Evolutionary conservation across 1,140 invertebrate genomes (phyloP).

Genomic region (Drosophila murphyi): DNA sequence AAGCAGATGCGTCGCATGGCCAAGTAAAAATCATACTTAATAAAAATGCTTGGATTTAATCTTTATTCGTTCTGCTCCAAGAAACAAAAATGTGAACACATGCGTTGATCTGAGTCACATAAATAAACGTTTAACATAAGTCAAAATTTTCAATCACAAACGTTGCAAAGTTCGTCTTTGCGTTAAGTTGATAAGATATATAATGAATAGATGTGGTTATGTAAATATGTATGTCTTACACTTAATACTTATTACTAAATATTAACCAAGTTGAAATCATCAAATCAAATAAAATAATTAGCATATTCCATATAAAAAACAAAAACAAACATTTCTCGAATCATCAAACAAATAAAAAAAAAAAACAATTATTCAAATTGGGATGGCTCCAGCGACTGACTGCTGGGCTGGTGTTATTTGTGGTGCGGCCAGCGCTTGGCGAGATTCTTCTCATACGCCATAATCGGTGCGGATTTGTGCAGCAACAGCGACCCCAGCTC

Average conservation of each 20-base stretch:
- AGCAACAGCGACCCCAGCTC: slow-evolving; percentile 7
- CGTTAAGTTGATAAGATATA: slow-evolving; percentile 24
- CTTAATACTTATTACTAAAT: slow-evolving; percentile 61
- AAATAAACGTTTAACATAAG: slow-evolving; percentile 56
- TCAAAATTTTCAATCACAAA: slow-evolving; percentile 69
- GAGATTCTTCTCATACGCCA: slow-evolving; percentile 38
- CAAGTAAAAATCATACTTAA: slow-evolving; percentile 85
- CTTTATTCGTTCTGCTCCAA: slow-evolving; percentile 9
- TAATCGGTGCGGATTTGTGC: slow-evolving; percentile 29
- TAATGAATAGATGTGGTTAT: not conserved
- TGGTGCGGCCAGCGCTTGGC: slow-evolving; percentile 37
- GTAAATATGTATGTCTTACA: slow-evolving; percentile 17
- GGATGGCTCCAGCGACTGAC: not conserved
- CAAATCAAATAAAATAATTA: slow-evolving; percentile 4
- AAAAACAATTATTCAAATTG: not conserved
- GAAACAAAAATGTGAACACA: slow-evolving; percentile 51
- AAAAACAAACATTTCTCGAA: not conserved
- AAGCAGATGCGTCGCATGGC: slow-evolving; percentile 89
- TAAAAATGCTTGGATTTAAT: not conserved
- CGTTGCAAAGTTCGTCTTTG: slow-evolving; percentile 33
- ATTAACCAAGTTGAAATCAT: slow-evolving; percentile 33
- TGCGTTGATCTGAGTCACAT: slow-evolving; percentile 50
- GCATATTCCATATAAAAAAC: slow-evolving; percentile 5
- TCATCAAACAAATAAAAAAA: slow-evolving; percentile 15
- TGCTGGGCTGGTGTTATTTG: not conserved